Evolutionary conservation across 2,113 vertebrate genomes (phyloP), one percentile per base, ranked within the genome.

Genomic region (Tringa solitaria): DNA sequence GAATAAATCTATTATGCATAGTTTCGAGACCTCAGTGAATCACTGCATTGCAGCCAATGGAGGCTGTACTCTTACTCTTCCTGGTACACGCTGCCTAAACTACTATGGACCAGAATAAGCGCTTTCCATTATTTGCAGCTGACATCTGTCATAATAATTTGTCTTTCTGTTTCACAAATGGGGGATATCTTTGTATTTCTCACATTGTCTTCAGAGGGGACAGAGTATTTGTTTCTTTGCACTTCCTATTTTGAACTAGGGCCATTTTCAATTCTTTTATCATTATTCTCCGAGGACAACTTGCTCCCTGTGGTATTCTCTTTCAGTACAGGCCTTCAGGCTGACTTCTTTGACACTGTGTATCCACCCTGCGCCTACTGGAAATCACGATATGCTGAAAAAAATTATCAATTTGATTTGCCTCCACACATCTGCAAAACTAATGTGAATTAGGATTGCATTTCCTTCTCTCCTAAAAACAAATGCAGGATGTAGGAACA

Each of bases 141-240:
- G 93, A 95, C 56, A 75, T 64, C n/a, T 83, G 63, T 84, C 73
- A 95, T 82, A 90, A 90, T 72, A 67, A 96, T 91, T 89, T 89
- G 63, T 87, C 79, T 95, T 88, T 68, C 63, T 67, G 23, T 46
- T 92, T 87, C 65, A 87, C 51, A 94, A 92, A 87, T 56, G 46
- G 84, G 35, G 3, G 21, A 43, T 54, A 91, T 51, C 64, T 92
- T 87, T 78, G 30, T 90, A 75, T 89, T 93, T 95, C 84, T 95
- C 43, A 70, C 27, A 86, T 53, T 91, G 65, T 75, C 57, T 94
- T 95, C 35, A 79, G 32, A 89, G 8, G 35, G 69, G 37, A 90
- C 21, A 83, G 51, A 18, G 33, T 72, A 87, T 87, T 91, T 82
- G 43, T 78, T 87, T 89, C 51, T 63, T 81, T 87, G 51, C 24